Evolutionary conservation across 2,113 vertebrate genomes (phyloP), one percentile per base, ranked within the genome.

Genomic region (Myiagra hebetior): DNA sequence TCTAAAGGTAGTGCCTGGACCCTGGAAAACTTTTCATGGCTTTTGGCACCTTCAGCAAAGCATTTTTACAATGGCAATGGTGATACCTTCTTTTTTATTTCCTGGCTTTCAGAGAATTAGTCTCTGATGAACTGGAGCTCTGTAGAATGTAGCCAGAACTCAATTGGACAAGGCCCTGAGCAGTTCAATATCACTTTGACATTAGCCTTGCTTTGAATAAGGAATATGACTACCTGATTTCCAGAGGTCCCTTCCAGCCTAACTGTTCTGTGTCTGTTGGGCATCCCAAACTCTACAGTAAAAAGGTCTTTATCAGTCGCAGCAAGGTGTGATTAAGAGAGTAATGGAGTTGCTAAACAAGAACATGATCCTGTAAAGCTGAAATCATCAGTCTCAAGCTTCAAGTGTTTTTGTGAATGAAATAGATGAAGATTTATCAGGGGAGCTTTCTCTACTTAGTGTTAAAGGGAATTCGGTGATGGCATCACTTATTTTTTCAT

Each of bases 321-420:
- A 93, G 82, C 75, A 77, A 96, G 72, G 50, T 80, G 50, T 87
- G 59, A 92, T 89, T 95, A 80, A 47, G 82, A 81, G 56, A 68
- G 77, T 52, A 89, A 84, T 85, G 84, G 68, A 81, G 39, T 84
- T 93, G 56, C 44, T 72, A 75, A 87, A 81, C 10, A 89, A 74
- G 64, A 83, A 44, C 63, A 20, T 53, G 55, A 31, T 85, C 37
- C 62, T 80, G 21, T 73, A 88, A 95, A 70, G 30, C 75, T 85
- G 74, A 85, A 94, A 77, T 63, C 33, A 44, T 69, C 75, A 47
- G 24, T 75, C 59, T 77, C 31, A 67, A 62, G 35, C 79, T 77
- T 89, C 55, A 85, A 59, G 33, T 73, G 33, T 26, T 96, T 85
- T 90, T 85, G 35, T 91, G 87, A 87, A 89, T 73, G 39, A 90